Conservation (phyloP, 2,113 vertebrate genomes). For the Gavia stellata region DNA sequence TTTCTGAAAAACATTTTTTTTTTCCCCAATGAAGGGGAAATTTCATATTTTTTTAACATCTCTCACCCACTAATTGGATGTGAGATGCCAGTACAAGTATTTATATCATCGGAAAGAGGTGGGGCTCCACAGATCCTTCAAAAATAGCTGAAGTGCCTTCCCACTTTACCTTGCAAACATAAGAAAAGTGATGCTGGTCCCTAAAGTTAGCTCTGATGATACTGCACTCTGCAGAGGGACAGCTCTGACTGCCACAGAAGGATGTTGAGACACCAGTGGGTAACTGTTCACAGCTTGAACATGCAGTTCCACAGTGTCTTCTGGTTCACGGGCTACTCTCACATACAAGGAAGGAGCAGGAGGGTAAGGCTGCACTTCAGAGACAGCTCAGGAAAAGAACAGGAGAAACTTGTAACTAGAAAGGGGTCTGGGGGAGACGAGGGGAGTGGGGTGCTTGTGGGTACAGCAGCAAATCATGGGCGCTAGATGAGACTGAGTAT, state of each 20-base stretch:
- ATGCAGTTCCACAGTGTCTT: not conserved
- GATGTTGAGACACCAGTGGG: not conserved
- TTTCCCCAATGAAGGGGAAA: rapidly evolving
- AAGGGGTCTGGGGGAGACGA: not conserved
- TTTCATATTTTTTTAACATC: not conserved
- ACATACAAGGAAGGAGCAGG: not conserved
- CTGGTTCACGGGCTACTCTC: not conserved
- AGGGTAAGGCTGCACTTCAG: not conserved
- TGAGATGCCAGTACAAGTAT: not conserved
- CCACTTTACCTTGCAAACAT: not conserved
- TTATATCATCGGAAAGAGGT: not conserved
- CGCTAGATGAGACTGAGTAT: not conserved
- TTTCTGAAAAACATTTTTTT: not conserved
- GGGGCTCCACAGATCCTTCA: not conserved
- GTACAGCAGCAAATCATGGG: not conserved
- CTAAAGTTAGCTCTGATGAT: not conserved
- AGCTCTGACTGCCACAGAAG: not conserved
- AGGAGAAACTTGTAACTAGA: not conserved
- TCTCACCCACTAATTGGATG: not conserved
- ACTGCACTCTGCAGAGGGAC: not conserved
- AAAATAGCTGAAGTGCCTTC: not conserved
- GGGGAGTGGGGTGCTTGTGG: not conserved
- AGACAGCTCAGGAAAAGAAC: not conserved
- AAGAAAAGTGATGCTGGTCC: not conserved
- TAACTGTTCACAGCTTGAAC: not conserved